Evolutionary conservation across 2,113 vertebrate genomes (phyloP).

Genomic region (Melanocharis versteri): DNA sequence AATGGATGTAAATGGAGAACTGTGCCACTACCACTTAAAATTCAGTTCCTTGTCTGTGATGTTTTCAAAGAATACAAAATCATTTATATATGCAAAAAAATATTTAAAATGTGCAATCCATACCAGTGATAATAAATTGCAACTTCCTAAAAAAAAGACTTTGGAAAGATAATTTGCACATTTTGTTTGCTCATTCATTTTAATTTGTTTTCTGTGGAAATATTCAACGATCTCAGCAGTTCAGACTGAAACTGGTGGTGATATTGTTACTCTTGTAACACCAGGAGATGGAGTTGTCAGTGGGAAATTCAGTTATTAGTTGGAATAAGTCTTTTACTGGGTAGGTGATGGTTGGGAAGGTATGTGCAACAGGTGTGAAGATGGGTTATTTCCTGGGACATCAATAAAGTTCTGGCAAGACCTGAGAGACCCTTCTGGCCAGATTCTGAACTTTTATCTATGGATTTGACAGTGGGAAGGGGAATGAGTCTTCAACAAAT

Average conservation of each 20-base stretch:
- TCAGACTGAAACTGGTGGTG: background rate
- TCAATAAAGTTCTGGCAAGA: background rate
- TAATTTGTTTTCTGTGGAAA: background rate
- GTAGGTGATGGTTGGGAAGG: background rate
- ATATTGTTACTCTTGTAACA: background rate
- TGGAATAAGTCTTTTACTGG: background rate
- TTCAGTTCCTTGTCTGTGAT: background rate
- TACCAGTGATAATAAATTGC: background rate
- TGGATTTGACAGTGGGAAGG: background rate
- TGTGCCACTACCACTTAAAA: background rate
- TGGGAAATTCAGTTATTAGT: background rate
- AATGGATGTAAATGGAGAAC: background rate
- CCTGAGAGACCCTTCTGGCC: background rate
- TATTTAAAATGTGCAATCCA: background rate
- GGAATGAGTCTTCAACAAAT: background rate
- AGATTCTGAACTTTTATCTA: background rate
- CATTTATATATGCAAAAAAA: background rate
- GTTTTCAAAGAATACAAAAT: background rate
- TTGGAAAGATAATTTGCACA: background rate
- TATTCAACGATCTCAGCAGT: background rate
- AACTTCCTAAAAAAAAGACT: background rate
- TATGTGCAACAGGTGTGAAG: background rate
- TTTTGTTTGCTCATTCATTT: background rate
- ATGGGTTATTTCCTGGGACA: background rate
- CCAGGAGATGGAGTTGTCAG: background rate